phyloP scores from a whole-genome alignment of 2,113 vertebrate genomes.

The Chaenocephalus aceratus region DNA sequence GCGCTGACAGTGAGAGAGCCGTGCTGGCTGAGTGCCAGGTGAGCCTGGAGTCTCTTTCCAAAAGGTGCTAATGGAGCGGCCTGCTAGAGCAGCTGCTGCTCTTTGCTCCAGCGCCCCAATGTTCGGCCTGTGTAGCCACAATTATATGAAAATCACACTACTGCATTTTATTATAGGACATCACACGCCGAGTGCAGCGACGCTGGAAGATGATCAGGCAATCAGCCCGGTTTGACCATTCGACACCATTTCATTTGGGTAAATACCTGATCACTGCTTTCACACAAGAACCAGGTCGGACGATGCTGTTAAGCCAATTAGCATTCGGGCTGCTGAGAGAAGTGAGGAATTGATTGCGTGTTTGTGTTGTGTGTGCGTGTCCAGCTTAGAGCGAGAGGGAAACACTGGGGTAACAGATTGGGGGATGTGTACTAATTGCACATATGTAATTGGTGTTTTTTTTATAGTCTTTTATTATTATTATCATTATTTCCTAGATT shows the following conservation, averaged over 20 bases:
- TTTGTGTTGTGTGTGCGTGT: not conserved
- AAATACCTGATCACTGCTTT: conserved; percentile 8
- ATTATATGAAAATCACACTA: conserved; percentile 23
- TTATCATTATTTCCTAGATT: no score
- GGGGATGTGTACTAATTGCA: not conserved
- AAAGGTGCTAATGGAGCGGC: conserved; percentile 79
- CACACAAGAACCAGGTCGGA: not conserved
- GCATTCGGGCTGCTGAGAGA: not conserved
- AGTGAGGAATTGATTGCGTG: not conserved
- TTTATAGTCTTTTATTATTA: no score
- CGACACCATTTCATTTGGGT: conserved; percentile 7
- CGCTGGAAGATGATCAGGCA: not conserved
- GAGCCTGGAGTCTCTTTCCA: conserved; percentile 57
- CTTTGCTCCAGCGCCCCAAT: conserved; percentile 46
- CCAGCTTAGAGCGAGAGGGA: not conserved
- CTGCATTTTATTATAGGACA: conserved; percentile 2
- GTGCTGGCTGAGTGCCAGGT: conserved; percentile 52
- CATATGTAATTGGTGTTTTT: not conserved
- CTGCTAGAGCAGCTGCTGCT: conserved; percentile 79
- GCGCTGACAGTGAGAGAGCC: conserved; percentile 35
- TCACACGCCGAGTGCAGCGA: conserved; percentile 10
- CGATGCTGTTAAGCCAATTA: conserved; percentile 4
- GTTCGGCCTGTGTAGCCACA: conserved; percentile 32
- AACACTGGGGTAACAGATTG: not conserved
- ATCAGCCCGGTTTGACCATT: conserved; percentile 3